A percentile compares a stretch with the other conserved stretches of the same genome.
Evolutionary conservation across 2,888 invertebrate genomes (phyloP).

Genomic region (Syrphus vitripennis): DNA sequence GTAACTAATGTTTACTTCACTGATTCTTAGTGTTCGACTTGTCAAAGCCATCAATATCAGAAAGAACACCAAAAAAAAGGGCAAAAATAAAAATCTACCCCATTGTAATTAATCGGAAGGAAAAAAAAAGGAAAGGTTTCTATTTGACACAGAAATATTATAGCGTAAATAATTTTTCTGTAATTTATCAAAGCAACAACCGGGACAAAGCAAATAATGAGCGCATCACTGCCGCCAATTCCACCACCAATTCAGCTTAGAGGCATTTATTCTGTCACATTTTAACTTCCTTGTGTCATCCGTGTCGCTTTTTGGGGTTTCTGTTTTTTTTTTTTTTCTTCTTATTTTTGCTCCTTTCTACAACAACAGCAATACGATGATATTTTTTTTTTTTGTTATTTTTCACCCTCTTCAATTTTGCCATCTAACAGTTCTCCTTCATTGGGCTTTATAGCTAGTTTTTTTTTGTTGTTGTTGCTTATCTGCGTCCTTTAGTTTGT

Average conservation of each 20-base stretch:
- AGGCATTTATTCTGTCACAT: conserved; percentile 64
- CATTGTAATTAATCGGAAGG: conserved; percentile 2
- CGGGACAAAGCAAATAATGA: conserved; percentile 44
- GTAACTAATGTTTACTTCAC: background rate
- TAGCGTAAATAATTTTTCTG: conserved; percentile 41
- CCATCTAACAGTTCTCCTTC: conserved; percentile 29
- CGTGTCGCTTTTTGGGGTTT: conserved; percentile 24
- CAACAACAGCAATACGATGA: background rate
- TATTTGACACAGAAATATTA: conserved; percentile 8
- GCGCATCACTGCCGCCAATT: conserved; percentile 47
- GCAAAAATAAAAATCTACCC: background rate
- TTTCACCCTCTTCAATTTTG: background rate
- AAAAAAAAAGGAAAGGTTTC: background rate
- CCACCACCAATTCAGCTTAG: conserved; percentile 51
- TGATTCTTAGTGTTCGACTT: background rate
- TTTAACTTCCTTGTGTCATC: conserved; percentile 61
- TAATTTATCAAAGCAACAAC: conserved; percentile 56
- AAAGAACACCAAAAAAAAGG: background rate
- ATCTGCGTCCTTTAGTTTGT: conserved; percentile 62
- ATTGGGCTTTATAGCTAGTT: conserved; percentile 30
- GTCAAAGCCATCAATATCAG: background rate
- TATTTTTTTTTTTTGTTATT: conserved; percentile 3
- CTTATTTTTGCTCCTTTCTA: background rate
- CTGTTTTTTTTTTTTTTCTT: background rate
- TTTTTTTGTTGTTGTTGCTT: conserved; percentile 37